Conservation (phyloP, 1,140 invertebrate species). For the Cotesia typhae region DNA sequence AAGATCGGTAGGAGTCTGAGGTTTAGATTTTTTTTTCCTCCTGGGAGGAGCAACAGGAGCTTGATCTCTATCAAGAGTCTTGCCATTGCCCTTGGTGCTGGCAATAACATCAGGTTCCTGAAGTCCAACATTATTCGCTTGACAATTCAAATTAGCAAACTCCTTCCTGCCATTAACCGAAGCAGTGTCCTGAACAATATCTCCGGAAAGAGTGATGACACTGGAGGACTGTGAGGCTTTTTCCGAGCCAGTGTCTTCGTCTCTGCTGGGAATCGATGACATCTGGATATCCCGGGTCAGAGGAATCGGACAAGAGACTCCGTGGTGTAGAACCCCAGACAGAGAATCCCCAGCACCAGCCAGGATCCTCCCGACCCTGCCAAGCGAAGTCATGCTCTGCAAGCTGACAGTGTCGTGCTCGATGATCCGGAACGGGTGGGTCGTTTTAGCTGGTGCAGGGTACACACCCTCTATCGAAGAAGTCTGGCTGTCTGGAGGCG, state of each 20-base stretch:
- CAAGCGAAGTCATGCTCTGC: slow-evolving; percentile 86
- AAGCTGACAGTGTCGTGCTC: slow-evolving; percentile 86
- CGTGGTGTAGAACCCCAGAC: slow-evolving; percentile 56
- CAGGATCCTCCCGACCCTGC: slow-evolving; percentile 79
- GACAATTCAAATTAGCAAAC: slow-evolving; percentile 46
- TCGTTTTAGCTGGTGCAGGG: slow-evolving; percentile 68
- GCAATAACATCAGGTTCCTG: slow-evolving; percentile 94
- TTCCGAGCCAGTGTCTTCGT: slow-evolving; percentile 60
- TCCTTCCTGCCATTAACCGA: slow-evolving; percentile 49
- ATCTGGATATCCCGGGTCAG: slow-evolving; percentile 57
- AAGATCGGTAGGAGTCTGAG: slow-evolving; percentile 65
- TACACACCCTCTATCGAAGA: slow-evolving; percentile 71
- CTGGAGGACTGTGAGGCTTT: slow-evolving; percentile 62
- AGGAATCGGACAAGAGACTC: slow-evolving; percentile 40
- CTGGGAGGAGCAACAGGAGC: slow-evolving; percentile 83
- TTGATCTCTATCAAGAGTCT: slow-evolving; percentile 46
- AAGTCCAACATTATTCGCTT: slow-evolving; percentile 59
- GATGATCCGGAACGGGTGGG: slow-evolving; percentile 83
- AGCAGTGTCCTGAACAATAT: slow-evolving; percentile 53
- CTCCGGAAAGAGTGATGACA: slow-evolving; percentile 57
- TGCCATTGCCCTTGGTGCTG: slow-evolving; percentile 81
- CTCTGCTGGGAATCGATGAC: slow-evolving; percentile 58
- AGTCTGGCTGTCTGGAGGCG: slow-evolving; percentile 81
- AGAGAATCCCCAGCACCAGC: slow-evolving; percentile 70
- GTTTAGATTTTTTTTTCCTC: slow-evolving; percentile 78